Base-by-base conservation (phyloP, 2,888 invertebrate genomes). In the Helicoverpa assulta region DNA sequence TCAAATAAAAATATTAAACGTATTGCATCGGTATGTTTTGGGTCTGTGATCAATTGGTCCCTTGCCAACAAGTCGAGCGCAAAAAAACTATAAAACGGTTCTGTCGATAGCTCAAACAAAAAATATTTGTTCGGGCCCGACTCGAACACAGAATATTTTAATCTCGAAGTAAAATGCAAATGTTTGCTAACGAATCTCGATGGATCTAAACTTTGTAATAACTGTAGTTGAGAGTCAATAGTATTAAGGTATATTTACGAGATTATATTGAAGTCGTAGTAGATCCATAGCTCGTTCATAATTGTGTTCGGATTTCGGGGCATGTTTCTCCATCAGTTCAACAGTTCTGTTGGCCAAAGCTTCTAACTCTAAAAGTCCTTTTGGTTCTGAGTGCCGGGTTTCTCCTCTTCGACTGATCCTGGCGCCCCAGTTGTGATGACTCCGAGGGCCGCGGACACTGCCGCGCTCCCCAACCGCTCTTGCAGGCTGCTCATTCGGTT, bases 181-280 rank as follows among this genome's bases (percentile, higher is more conserved):
- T 70, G 40, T 71, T 70, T 67, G 56, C 33, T 26, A 18, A 53
- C 26, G 19, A 29, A 67, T 12, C 18, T 21, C 16, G n/a, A 54
- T 12, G 43, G 14, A 54, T 29, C 26, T 54, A 53, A 61, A 33
- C 21, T 67, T 50, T 2, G 16, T 50, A 43, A 29, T 37, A 37
- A 29, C 8, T 47, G 8, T 19, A 26, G 26, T 47, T 52, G 6
- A 14, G 10, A 57, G 43, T 53, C 47, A 47, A 29, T 60, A 50
- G 18, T 47, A 43, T 52, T 43, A 26, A 57, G 60, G 52, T 37
- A 26, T 73, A 85, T 78, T 88, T 79, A 91, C 91, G 69, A 91
- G 79, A 74, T 91, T 92, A 63, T 91, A 89, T 72, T 92, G 89
- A 19, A 78, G 67, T 52, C 93, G 81, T 50, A 92, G 70, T n/a